Evolutionary conservation across 1,140 invertebrate species (phyloP).

Genomic region (Calliphora vicina): DNA sequence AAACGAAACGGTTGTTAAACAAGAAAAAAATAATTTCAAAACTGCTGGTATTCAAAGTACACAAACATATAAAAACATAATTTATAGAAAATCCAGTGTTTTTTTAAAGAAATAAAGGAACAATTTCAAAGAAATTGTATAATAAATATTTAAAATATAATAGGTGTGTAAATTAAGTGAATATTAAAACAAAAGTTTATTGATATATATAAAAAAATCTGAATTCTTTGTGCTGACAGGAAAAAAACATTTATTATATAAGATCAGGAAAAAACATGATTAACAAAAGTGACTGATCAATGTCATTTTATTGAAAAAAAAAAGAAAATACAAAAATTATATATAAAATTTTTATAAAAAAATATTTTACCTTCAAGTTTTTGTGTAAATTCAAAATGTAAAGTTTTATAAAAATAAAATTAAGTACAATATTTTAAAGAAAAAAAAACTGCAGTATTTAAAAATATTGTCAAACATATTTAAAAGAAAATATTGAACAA

Average conservation of each 20-base stretch:
- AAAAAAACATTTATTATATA: constrained; percentile 17
- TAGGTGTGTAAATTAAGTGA: constrained; percentile 8
- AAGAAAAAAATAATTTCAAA: background rate
- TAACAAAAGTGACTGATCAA: constrained; percentile 25
- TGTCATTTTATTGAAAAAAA: constrained; percentile 20
- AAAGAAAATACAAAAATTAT: background rate
- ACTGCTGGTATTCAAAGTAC: background rate
- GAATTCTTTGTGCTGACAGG: background rate
- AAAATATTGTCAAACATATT: background rate
- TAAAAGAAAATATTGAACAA: background rate
- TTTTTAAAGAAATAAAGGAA: background rate
- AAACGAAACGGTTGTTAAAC: constrained; percentile 19
- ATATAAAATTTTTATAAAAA: background rate
- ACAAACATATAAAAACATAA: constrained; percentile 17
- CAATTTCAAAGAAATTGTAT: background rate
- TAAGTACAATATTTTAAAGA: background rate
- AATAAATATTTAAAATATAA: background rate
- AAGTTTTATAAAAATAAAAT: background rate
- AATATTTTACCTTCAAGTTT: background rate
- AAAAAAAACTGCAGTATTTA: background rate
- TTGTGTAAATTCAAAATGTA: no score
- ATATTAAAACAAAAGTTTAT: background rate
- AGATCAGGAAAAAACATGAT: constrained; percentile 27
- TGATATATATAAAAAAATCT: background rate
- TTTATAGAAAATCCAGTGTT: background rate